Evolutionary conservation across 1,140 invertebrate genomes (phyloP).

Genomic region (Dreissena polymorpha): DNA sequence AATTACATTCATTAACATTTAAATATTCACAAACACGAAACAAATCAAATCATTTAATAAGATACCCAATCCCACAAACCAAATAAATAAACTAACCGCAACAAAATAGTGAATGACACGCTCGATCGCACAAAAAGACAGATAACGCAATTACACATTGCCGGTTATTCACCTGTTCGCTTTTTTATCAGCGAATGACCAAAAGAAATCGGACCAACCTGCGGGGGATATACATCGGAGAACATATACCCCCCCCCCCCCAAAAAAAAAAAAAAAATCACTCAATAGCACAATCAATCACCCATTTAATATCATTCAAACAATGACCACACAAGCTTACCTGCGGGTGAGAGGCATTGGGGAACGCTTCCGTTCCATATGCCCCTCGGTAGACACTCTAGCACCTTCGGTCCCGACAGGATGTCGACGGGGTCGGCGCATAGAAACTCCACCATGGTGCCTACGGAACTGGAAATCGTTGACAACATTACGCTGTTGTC

Average conservation of each 20-base stretch:
- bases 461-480: constrained; percentile 13
- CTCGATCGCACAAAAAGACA: background rate
- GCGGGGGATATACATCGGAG: too few species aligned
- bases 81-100: too few species aligned
- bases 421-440: constrained; percentile 5
- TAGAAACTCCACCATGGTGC: constrained; percentile 10
- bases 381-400: constrained; percentile 2
- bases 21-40: background rate
- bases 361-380: constrained; percentile 45
- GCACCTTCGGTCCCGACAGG: constrained; percentile 24
- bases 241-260: too few species aligned
- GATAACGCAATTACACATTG: background rate
- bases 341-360: background rate
- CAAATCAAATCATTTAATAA: background rate
- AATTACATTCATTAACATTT: too few species aligned
- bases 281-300: background rate
- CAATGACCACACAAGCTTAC: background rate
- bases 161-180: too few species aligned
- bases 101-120: background rate
- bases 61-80: background rate
- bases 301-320: background rate
- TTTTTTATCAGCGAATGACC: too few species aligned
- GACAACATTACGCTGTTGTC: constrained; percentile 15
- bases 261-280: too few species aligned
- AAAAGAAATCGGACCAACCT: too few species aligned